Base-by-base conservation (phyloP, 2,113 vertebrate species). In the Clupea harengus region DNA sequence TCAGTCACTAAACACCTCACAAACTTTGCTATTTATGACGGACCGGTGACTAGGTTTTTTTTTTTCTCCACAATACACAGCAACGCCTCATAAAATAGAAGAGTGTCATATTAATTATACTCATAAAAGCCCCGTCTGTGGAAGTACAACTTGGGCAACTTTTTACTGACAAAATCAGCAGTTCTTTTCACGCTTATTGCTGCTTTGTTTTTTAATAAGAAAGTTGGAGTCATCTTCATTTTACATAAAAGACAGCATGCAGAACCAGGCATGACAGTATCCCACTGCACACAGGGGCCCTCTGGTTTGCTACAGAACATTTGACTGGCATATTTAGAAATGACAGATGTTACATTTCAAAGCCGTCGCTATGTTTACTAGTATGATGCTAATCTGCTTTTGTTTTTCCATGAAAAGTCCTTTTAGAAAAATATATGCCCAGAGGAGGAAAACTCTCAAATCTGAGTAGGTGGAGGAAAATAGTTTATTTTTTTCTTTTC, bases 1-100 rank as follows among this genome's bases (percentile, higher is more conserved):
- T 80, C 25, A 87, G 85, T 81, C 45, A 45, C 45, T 67, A 86
- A 46, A 81, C 67, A 86, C 64, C 39, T 57, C 49, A 81, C 84
- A 85, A 85, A 81, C 54, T 64, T 87, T 89, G 78, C 9, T 60
- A 47, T 86, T 80, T 89, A 89, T 88, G 84, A 91, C 83, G 83
- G 89, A 49, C 39, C 83, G 9, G 80, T 83, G 82, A 44, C 28
- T 45, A 80, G 82, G 54, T 86, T 89, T 78, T 85, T 22, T 60
- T 64, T 87, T 89, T 85, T 32, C 64, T 28, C 32, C 32, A 78
- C 25, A 17, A 32, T 28, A 28, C 72, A 39, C 28, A 32, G 10
- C 25, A 72, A 72, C 11, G 25, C 28, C 25, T 78, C 72, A 78
- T 78, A 78, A 78, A 78, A 32, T 17, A 78, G 25, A 78, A 32